These are phyloP conservation scores for Antigone vipio DNA, from an alignment of 2,113 vertebrate species.

Conservation along the genomic window DNA sequence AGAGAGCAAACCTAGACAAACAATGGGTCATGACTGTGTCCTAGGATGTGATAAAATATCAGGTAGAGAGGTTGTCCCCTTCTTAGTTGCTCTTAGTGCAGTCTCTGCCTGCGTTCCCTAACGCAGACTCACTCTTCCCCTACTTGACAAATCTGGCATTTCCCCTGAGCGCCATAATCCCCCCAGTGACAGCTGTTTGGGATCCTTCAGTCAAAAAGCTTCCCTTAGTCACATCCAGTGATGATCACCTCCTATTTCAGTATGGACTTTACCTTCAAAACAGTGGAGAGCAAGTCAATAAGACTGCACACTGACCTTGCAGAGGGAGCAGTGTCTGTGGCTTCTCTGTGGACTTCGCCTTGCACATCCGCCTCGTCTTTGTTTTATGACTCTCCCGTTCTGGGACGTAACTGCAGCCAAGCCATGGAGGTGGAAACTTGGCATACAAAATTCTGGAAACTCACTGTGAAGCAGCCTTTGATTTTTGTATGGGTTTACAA, in stretches of 20 bases:
- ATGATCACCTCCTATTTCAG: background rate
- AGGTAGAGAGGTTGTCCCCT: background rate
- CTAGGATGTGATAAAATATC: background rate
- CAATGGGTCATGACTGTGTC: background rate
- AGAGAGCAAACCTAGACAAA: background rate
- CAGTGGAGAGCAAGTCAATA: background rate
- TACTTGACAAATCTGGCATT: background rate
- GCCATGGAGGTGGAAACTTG: background rate
- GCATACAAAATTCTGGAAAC: background rate
- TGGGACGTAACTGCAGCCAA: background rate
- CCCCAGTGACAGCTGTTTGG: background rate
- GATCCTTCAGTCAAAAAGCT: background rate
- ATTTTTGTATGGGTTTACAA: background rate
- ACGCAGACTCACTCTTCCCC: background rate
- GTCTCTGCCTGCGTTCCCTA: background rate
- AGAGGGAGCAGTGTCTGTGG: background rate
- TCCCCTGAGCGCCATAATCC: background rate
- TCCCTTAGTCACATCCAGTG: background rate
- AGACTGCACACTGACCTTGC: background rate
- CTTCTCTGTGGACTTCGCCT: background rate
- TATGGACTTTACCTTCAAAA: background rate
- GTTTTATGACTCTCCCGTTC: background rate
- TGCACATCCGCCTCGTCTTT: background rate
- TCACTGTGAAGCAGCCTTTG: background rate
- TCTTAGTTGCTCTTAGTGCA: background rate